phyloP scores from a whole-genome alignment of 2,888 invertebrate species.

The Eupithecia inturbata region DNA sequence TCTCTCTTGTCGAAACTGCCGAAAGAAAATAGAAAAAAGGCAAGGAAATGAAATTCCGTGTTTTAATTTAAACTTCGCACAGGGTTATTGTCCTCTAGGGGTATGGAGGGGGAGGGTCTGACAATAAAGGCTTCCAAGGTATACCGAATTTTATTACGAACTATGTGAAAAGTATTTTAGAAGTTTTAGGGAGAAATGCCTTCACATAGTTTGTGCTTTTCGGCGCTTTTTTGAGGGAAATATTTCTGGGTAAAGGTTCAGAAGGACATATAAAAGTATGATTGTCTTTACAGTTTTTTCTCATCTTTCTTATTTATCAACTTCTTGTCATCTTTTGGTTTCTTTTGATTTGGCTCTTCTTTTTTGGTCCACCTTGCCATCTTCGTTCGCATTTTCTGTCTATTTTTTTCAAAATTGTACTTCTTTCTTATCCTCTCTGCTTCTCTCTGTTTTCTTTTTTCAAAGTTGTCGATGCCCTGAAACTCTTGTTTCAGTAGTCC shows the following conservation, averaged over 20 bases:
- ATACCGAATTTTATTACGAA: conserved; percentile 40
- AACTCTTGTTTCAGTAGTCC: not conserved
- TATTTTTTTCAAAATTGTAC: not conserved
- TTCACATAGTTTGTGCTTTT: conserved; percentile 8
- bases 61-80: conserved; percentile 49
- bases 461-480: not conserved
- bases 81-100: conserved; percentile 43
- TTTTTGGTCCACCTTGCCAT: not conserved
- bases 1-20: conserved; percentile 36
- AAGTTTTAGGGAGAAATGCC: conserved; percentile 17
- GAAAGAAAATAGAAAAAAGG: conserved; percentile 42
- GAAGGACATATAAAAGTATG: not conserved
- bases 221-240: conserved; percentile 6
- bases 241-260: not conserved
- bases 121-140: conserved; percentile 36
- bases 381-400: not conserved
- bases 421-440: conserved; percentile 5
- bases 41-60: conserved; percentile 39
- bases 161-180: conserved; percentile 26
- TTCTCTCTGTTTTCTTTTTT: not conserved
- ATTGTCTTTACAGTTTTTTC: not conserved
- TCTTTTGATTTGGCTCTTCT: not conserved
- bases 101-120: conserved; percentile 26
- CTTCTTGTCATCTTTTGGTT: not conserved
- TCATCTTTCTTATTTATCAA: not conserved